Evolutionary conservation across 1,140 invertebrate species (phyloP).

Genomic region (Ips nitidus): DNA sequence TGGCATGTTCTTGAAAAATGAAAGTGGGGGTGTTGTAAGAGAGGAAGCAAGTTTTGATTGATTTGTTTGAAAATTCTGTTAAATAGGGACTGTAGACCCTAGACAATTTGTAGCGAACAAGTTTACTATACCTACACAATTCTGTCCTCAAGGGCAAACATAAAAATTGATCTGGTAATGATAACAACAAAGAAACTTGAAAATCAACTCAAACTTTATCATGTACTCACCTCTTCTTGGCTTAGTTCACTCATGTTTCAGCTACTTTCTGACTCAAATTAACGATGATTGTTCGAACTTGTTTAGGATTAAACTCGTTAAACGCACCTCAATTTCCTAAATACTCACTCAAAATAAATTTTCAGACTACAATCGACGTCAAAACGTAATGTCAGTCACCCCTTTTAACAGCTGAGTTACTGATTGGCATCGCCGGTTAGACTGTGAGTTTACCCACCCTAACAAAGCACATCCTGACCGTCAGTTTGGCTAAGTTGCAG

Average conservation of each 20-base stretch:
- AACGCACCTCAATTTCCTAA: conserved; percentile 29
- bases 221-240: conserved; percentile 68
- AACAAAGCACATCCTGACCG: conserved; percentile 40
- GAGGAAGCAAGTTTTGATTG: background rate
- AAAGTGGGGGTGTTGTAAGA: background rate
- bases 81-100: background rate
- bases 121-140: background rate
- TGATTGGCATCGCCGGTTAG: conserved; percentile 35
- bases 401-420: conserved; percentile 46
- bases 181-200: conserved; percentile 33
- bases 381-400: conserved; percentile 48
- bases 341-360: conserved; percentile 39
- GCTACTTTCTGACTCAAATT: conserved; percentile 8
- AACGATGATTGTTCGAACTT: background rate
- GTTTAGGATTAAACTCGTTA: background rate
- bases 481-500: conserved; percentile 13
- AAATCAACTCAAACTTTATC: conserved; percentile 15
- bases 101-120: background rate
- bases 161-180: conserved; percentile 2
- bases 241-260: conserved; percentile 67
- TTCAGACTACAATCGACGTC: conserved; percentile 40
- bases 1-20: background rate
- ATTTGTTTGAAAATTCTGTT: background rate
- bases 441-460: background rate
- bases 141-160: background rate